A percentile compares a stretch with the other conserved stretches of the same genome.
These are phyloP conservation scores for Paguma larvata DNA, from an alignment of 2,797 vertebrate genomes.

Conservation along the genomic window DNA sequence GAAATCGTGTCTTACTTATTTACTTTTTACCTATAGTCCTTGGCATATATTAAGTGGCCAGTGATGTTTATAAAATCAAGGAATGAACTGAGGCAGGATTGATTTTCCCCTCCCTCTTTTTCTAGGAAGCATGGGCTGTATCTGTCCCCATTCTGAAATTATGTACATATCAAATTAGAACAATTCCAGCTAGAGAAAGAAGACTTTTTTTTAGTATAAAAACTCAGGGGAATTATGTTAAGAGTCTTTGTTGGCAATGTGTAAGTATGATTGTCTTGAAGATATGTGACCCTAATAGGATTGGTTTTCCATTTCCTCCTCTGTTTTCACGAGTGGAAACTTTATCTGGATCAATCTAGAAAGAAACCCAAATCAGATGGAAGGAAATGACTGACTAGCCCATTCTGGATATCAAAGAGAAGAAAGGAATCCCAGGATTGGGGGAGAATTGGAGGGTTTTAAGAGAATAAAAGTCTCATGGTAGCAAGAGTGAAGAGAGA, in stretches of 20 bases:
- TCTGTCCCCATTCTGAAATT: not conserved
- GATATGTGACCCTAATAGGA: constrained; percentile 30
- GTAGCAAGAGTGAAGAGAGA: not conserved
- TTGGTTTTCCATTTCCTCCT: constrained; percentile 58
- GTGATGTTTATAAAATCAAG: constrained; percentile 46
- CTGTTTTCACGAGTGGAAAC: constrained; percentile 19
- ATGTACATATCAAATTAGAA: not conserved
- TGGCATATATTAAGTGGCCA: not conserved
- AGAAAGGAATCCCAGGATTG: not conserved
- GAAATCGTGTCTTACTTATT: not conserved
- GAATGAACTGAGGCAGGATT: not conserved
- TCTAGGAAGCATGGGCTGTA: not conserved
- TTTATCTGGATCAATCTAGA: not conserved
- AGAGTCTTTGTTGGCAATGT: constrained; percentile 11
- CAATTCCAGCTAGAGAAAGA: not conserved
- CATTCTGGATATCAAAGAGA: constrained; percentile 44
- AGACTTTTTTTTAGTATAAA: not conserved
- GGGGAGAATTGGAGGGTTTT: not conserved
- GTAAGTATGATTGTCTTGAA: constrained; percentile 57
- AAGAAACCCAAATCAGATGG: not conserved
- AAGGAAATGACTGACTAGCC: not conserved
- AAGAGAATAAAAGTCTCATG: not conserved
- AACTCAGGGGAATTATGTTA: constrained; percentile 14
- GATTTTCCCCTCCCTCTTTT: not conserved
- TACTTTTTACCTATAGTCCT: not conserved